Evolutionary conservation across 2,113 vertebrate genomes (phyloP).

Genomic region (Gobius niger): DNA sequence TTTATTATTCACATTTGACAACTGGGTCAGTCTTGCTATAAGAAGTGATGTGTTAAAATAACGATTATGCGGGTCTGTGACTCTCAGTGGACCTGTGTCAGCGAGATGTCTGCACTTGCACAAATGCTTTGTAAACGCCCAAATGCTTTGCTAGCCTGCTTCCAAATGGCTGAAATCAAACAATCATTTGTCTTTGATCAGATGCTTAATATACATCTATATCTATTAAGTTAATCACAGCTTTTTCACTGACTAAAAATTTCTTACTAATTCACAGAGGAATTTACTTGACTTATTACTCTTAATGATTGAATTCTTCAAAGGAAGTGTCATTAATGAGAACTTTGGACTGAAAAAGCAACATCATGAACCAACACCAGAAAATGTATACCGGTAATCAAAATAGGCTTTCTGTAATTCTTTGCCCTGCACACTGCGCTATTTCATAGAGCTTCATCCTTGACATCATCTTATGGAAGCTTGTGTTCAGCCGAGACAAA

Average conservation of each 20-base stretch:
- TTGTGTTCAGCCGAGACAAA: conserved; percentile 98
- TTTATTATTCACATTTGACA: conserved; percentile 42
- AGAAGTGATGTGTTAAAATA: conserved; percentile 2
- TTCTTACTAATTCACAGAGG: not conserved
- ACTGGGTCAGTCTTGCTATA: conserved; percentile 23
- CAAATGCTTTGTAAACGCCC: conserved; percentile 31
- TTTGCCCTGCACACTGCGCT: conserved; percentile 82
- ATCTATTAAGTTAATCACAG: not conserved
- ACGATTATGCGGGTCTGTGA: conserved; percentile 16
- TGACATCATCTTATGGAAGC: conserved; percentile 98
- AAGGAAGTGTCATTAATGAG: too few relatives aligned
- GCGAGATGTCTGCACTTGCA: conserved; percentile 37
- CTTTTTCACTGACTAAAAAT: not conserved
- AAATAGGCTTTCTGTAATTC: conserved; percentile 84
- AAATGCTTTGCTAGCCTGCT: conserved; percentile 9
- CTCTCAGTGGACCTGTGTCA: conserved; percentile 23
- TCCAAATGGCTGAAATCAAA: conserved; percentile 10
- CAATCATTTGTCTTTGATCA: not conserved
- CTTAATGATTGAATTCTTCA: too few relatives aligned
- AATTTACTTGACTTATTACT: conserved; percentile 8
- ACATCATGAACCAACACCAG: conserved; percentile 19
- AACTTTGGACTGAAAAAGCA: not conserved
- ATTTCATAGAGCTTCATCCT: conserved; percentile 96
- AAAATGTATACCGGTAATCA: conserved; percentile 57
- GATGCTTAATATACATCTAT: not conserved